Evolutionary conservation across 2,113 vertebrate species (phyloP).

Genomic region (Zosterops borbonicus): DNA sequence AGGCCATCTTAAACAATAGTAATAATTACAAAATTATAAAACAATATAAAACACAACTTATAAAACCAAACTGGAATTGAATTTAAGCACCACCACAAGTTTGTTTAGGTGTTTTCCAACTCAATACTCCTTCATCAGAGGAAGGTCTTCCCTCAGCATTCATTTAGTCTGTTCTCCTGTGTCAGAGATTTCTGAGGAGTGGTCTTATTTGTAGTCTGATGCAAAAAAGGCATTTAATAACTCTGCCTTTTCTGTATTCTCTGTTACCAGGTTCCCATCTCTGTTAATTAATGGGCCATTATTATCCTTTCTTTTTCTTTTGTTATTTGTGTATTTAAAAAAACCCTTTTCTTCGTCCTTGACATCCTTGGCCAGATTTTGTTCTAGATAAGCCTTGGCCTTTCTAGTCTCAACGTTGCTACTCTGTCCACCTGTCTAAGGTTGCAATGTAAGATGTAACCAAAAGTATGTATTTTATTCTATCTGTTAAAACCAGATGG

Average conservation of each 20-base stretch:
- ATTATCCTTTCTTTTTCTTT: background rate
- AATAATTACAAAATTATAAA: too few relatives aligned
- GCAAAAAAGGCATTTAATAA: background rate
- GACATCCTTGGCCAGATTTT: background rate
- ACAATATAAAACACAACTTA: too few relatives aligned
- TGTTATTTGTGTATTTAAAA: background rate
- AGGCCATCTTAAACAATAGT: too few relatives aligned
- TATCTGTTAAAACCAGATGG: too few relatives aligned
- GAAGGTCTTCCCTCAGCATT: background rate
- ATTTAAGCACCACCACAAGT: too few relatives aligned
- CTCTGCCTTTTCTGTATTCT: background rate
- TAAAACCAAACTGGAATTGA: too few relatives aligned
- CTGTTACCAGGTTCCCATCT: background rate
- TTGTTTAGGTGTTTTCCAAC: background rate
- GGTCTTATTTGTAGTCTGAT: background rate
- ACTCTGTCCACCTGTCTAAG: background rate
- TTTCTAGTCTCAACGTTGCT: background rate
- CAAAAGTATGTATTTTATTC: background rate
- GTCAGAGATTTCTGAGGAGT: background rate
- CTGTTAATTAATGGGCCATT: background rate
- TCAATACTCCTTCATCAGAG: background rate
- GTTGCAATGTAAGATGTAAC: background rate
- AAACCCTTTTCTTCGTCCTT: background rate
- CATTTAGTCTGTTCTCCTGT: background rate
- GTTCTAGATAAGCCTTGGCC: background rate